These are phyloP conservation scores for Gallinago stenura DNA, from an alignment of 2,797 vertebrate genomes.

Conservation along the genomic window DNA sequence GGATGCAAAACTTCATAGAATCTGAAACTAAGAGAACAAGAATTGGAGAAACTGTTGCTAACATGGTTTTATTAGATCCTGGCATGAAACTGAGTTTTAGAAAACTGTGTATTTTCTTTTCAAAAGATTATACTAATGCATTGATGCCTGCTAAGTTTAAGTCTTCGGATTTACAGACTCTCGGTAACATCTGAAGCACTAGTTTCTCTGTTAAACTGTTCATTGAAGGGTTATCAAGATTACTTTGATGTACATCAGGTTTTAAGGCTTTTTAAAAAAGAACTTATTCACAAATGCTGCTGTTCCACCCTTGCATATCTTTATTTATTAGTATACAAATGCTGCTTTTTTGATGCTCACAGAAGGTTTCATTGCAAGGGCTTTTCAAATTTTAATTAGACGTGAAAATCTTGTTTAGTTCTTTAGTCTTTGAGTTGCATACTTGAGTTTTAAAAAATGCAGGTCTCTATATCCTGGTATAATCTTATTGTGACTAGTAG, in stretches of 20 bases:
- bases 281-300: not conserved
- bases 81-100: not conserved
- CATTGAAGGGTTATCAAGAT: not conserved
- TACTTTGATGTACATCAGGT: not conserved
- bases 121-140: not conserved
- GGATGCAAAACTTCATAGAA: not conserved
- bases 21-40: not conserved
- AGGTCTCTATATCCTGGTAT: not conserved
- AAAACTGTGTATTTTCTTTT: not conserved
- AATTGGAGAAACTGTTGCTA: not conserved
- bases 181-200: not conserved
- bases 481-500: not conserved
- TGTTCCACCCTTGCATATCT: not conserved
- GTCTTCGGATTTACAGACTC: not conserved
- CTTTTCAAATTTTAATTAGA: slow-evolving; percentile 43
- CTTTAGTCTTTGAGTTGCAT: not conserved
- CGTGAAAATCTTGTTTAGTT: slow-evolving; percentile 1
- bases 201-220: slow-evolving; percentile 1
- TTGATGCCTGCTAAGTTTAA: not conserved
- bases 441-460: not conserved
- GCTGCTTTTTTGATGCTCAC: slow-evolving; percentile 1
- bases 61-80: not conserved
- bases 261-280: not conserved
- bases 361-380: slow-evolving; percentile 3
- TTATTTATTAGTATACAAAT: not conserved